Evolutionary conservation across 2,113 vertebrate species (phyloP), one percentile per base, ranked within the genome.

Genomic region (Sebastes schlegelii): DNA sequence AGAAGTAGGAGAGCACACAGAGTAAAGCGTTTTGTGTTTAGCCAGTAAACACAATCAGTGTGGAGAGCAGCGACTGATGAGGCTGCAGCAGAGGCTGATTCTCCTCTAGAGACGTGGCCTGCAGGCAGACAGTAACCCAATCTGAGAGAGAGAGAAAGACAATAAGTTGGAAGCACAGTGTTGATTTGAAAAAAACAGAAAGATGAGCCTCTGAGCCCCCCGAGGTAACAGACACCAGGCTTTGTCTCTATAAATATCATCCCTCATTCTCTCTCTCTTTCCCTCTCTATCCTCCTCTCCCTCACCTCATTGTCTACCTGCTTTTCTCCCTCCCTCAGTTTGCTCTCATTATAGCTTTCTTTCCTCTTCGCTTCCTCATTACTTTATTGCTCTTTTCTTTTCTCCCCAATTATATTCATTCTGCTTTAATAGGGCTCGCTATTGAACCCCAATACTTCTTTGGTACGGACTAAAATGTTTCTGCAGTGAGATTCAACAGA

Each of bases 231-330:
- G 87, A 91, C 90, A 91, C 84, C 80, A 88, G 89, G 87, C 94
- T 94, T 95, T 95, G 93, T 95, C 91, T 94, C 88, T 95, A 95
- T 94, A 93, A 94, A 95, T 95, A 94, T 79, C 87, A 66, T 78
- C 57, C n/a, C 75, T 85, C 86, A 52, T 63, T 82, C 82, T 65
- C 51, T 52, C 49, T 52, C 6, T 23, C n/a, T 62, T 49, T 69
- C 67, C 16, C 64, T 65, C 40, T 51, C 65, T 75, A 1, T 43
- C 55, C 9, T 48, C 21, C 58, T 26, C 78, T 52, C 19, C 9
- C 26, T 57, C 21, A 40, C 70, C 51, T 73, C 43, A 2, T 23
- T 57, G 46, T 77, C 58, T 52, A 4, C 70, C 49, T 58, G 26
- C 19, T 23, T n/a, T 61, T 16, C 16, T 66, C 40, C 61, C 11